phyloP scores from a whole-genome alignment of 2,888 invertebrate species.

The Hemicrepidius hirtus region DNA sequence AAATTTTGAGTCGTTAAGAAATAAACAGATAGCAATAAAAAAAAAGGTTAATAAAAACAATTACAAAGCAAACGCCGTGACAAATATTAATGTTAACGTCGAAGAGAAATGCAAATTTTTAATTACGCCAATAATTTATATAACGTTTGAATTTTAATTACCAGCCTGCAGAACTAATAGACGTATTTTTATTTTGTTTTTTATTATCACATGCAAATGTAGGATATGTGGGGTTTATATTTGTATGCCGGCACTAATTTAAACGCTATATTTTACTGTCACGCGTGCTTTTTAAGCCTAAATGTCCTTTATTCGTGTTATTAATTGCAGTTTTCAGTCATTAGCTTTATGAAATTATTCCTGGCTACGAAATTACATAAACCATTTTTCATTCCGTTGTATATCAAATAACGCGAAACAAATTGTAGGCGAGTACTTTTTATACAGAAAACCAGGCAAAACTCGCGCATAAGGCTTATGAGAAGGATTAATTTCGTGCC shows the following conservation, averaged over 20 bases:
- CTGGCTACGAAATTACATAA: conserved; percentile 41
- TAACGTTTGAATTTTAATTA: conserved; percentile 36
- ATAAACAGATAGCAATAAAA: not conserved
- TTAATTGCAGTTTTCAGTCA: conserved; percentile 46
- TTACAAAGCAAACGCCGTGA: conserved; percentile 10
- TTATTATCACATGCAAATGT: conserved; percentile 44
- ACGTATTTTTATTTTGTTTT: conserved; percentile 35
- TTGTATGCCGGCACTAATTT: conserved; percentile 44
- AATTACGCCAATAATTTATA: conserved; percentile 40
- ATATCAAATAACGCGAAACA: conserved; percentile 36
- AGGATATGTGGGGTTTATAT: conserved; percentile 38
- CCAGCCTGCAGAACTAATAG: conserved; percentile 18
- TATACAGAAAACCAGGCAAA: conserved; percentile 22
- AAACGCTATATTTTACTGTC: conserved; percentile 48
- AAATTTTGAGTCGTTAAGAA: no score
- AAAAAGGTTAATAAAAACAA: not conserved
- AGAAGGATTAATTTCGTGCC: conserved; percentile 52
- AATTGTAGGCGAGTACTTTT: conserved; percentile 29
- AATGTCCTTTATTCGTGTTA: conserved; percentile 45
- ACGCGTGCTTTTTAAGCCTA: conserved; percentile 45
- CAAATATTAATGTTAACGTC: conserved; percentile 26
- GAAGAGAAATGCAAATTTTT: conserved; percentile 39
- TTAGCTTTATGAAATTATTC: conserved; percentile 47
- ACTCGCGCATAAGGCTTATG: conserved; percentile 35
- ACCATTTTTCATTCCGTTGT: conserved; percentile 38